Evolutionary conservation across 2,888 invertebrate genomes (phyloP), one percentile per base, ranked within the genome.

Genomic region (Altica lythri): DNA sequence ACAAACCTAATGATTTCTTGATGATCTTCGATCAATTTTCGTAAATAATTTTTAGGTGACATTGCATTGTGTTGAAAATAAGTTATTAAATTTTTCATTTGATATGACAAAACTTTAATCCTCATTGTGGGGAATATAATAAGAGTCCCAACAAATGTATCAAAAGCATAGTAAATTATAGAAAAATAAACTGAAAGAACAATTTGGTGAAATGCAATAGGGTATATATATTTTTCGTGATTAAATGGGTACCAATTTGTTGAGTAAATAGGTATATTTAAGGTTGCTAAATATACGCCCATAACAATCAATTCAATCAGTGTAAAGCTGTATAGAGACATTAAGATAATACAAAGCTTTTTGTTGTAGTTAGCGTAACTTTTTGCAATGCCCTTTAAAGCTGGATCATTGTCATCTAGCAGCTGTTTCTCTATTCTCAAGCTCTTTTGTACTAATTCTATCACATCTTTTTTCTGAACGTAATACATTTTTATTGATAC

Each of bases 1-100:
- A 18, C 38, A 22, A 40, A 40, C 40, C 40, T 40, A 22, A 40
- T 40, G 9, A 25, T 25, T 22, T 40, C 25, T 4, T 40, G 22
- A 40, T 40, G 40, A 22, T 40, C 40, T 13, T 10, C 2, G 8
- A 40, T 22, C 6, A 40, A 17, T 25, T 13, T 13, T 13, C 16
- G 19, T 10, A 40, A 10, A 22, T 12, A 40, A 25, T 40, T 13
- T 25, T 17, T 8, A 8, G 17, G 18, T 12, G 40, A 40, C 25
- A 40, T 34, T 4, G 16, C 10, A 13, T 13, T 6, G 6, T 2
- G 8, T 22, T n/a, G 13, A 9, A 22, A 4, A 25, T 22, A 40
- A 6, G 19, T 2, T 13, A 2, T 17, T 2, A 40, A 40, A 25
- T 40, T 4, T 25, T 40, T 13, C 4, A 40, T 13, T 12, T 40